Conservation (phyloP, 2,888 invertebrate species). For the Heliconius ethilla region DNA sequence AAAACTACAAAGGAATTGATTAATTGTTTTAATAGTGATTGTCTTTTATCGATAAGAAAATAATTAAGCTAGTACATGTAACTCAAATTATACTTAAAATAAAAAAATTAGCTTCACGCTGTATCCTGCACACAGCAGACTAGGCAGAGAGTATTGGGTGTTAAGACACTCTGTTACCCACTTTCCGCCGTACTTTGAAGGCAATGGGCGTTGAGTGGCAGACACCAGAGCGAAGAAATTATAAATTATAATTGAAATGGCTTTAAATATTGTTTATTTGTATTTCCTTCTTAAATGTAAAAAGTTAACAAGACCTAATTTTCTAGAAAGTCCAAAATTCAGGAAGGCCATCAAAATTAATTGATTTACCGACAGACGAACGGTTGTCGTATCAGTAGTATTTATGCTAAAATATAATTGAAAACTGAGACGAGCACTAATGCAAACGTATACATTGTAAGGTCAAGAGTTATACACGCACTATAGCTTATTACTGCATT, state of each 20-base stretch:
- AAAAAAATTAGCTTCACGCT: too few relatives aligned
- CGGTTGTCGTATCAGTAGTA: conserved; percentile 45
- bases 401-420: conserved; percentile 43
- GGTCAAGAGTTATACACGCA: conserved; percentile 56
- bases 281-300: not conserved
- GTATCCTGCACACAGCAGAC: too few relatives aligned
- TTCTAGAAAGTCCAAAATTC: conserved; percentile 57
- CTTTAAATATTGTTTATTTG: not conserved
- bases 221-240: too few relatives aligned
- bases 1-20: conserved; percentile 36
- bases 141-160: too few relatives aligned
- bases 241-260: not conserved
- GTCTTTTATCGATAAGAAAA: not conserved
- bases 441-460: conserved; percentile 48
- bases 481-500: conserved; percentile 19
- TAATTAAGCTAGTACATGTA: too few relatives aligned
- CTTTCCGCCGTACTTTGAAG: too few relatives aligned
- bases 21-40: conserved; percentile 1
- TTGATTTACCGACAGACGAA: conserved; percentile 53
- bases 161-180: too few relatives aligned
- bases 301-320: not conserved
- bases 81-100: too few relatives aligned
- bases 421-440: conserved; percentile 53
- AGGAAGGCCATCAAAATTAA: conserved; percentile 59
- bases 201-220: too few relatives aligned